Conservation (phyloP, 2,888 invertebrate genomes). For the Stomorhina lunata region DNA sequence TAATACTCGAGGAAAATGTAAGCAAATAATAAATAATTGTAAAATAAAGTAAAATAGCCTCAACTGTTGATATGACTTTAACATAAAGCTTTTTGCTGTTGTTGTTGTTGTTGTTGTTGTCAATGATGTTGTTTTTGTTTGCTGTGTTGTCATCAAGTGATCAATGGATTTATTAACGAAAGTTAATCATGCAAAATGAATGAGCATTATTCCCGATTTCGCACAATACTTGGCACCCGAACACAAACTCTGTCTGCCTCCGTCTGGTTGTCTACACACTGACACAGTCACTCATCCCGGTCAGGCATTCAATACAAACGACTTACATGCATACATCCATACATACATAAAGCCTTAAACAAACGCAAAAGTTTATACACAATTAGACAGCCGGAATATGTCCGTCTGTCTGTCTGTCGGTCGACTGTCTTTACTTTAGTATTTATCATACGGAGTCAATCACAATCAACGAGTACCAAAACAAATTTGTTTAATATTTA, state of each 20-base stretch:
- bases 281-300: slow-evolving; percentile 18
- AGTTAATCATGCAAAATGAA: slow-evolving; percentile 61
- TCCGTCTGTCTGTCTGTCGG: neutral
- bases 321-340: neutral
- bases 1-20: no score
- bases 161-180: slow-evolving; percentile 61
- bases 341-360: slow-evolving; percentile 25
- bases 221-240: slow-evolving; percentile 44
- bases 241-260: slow-evolving; percentile 6
- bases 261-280: slow-evolving; percentile 10
- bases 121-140: slow-evolving; percentile 14
- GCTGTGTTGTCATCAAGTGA: slow-evolving; percentile 52
- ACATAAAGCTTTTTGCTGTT: slow-evolving; percentile 45
- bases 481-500: slow-evolving; percentile 57
- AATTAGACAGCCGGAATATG: slow-evolving; percentile 22
- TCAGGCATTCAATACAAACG: neutral
- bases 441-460: no score
- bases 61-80: slow-evolving; percentile 54
- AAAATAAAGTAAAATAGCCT: slow-evolving; percentile 12
- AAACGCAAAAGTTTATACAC: slow-evolving; percentile 32
- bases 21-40: neutral
- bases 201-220: slow-evolving; percentile 58
- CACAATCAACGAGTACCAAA: slow-evolving; percentile 39
- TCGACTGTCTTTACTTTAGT: no score
- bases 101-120: slow-evolving; percentile 31